Base-by-base conservation (phyloP, 1,140 invertebrate genomes). In the Trichoplusia ni region DNA sequence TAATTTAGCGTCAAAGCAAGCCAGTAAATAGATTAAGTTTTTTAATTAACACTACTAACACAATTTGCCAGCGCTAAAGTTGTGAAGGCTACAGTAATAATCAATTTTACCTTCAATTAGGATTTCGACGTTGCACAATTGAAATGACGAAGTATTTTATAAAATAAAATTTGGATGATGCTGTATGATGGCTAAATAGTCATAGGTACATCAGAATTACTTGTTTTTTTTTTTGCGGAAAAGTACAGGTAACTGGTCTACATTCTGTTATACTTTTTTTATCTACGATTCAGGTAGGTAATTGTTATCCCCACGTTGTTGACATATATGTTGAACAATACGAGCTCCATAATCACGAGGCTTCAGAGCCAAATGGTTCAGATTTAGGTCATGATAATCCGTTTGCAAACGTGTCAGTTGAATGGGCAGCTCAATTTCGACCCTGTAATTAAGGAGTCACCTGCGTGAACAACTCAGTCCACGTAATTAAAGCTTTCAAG, bases 381-480 rank as follows among this genome's bases (percentile, higher is more conserved):
- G 70, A 77, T 73, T 73, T 70, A 78, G 71, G 75, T 77, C 76
- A 84, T 73, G 83, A 85, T 85, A 85, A 84, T 86, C 77, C 83
- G 78, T 86, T 85, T 75, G 76, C 75, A 82, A 83, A 84, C 75
- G 80, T 82, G 82, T 81, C 82, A 86, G 79, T 69, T 69, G 77
- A 86, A 81, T 84, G 81, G 84, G 81, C 81, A 86, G 82, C 81
- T 90, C 85, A 82, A 85, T 86, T 81, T 79, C 77, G 75, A 76
- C 75, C 77, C 78, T 72, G 77, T 88, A 90, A 90, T 90, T 84
- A 90, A 88, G 87, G 84, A 88, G 87, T 84, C 85, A 88, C 85
- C 85, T 90, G 87, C 81, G 84, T 83, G 84, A 84, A 87, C 83
- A 84, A 81, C 77, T 83, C 82, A 81, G 85, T 86, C 70, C 68